phyloP scores from a whole-genome alignment of 2,797 vertebrate genomes.

The Apodemus agrarius region DNA sequence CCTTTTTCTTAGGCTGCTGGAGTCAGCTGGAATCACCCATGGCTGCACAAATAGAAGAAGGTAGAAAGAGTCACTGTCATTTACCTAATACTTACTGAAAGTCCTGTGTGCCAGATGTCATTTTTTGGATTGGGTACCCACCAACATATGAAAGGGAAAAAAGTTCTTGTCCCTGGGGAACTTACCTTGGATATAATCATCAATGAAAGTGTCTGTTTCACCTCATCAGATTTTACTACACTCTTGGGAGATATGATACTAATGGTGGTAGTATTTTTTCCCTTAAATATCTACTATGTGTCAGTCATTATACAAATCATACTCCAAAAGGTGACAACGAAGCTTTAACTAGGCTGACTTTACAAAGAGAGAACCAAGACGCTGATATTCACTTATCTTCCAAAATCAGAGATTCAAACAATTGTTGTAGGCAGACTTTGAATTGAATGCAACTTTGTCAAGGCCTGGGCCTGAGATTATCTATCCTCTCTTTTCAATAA shows the following conservation, averaged over 20 bases:
- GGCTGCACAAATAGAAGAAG: background rate
- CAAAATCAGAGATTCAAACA: background rate
- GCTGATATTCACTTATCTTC: background rate
- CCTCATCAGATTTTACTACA: background rate
- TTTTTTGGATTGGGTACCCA: background rate
- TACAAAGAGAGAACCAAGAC: background rate
- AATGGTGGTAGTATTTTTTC: constrained; percentile 5
- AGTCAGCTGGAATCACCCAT: background rate
- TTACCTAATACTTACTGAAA: constrained; percentile 34
- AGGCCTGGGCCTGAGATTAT: background rate
- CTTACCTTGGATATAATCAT: background rate
- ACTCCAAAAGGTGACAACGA: background rate
- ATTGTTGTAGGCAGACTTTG: background rate
- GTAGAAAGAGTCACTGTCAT: background rate
- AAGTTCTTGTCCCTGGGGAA: background rate
- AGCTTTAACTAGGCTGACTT: background rate
- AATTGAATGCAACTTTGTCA: background rate
- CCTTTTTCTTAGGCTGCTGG: background rate
- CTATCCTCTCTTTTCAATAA: constrained; percentile 33
- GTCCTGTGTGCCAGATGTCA: constrained; percentile 5
- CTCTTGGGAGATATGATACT: background rate
- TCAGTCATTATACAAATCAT: constrained; percentile 32
- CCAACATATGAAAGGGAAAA: background rate
- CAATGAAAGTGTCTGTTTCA: background rate
- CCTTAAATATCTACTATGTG: background rate